Evolutionary conservation across 2,113 vertebrate genomes (phyloP), one percentile per base, ranked within the genome.

Genomic region (Archocentrus centrarchus): DNA sequence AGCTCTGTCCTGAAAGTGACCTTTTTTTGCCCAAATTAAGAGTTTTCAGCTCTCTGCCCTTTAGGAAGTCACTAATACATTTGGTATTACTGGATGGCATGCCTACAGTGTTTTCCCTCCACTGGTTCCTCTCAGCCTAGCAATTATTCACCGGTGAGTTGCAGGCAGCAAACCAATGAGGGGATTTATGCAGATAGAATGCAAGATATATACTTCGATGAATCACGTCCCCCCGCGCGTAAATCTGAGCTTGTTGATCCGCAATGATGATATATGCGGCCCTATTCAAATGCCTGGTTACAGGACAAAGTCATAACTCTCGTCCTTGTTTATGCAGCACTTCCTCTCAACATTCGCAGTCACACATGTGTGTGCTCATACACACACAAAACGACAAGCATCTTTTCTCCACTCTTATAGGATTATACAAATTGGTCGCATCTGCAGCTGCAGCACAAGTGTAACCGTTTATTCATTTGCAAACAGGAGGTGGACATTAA

Each of bases 141-240:
- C 75, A 61, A 90, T 94, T 94, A 92, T 92, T 93, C 90, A 93
- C 89, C 20, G 41, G 53, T n/a, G 39, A 70, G 77, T 86, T 87
- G 80, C 87, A 63, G 89, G 85, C 83, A 78, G 89, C 88, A 87
- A 90, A 90, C 86, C 92, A 91, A 92, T 88, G 91, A 85, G 80
- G 86, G 87, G 92, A 95, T 94, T 94, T 92, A 94, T 92, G 89
- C 88, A 94, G 91, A 93, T 89, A 24, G 86, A 90, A 89, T 68
- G 76, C 60, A 7, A 47, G n/a, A 83, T 66, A 83, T 84, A 80
- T 82, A 80, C 75, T 85, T 86, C 17, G 14, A 93, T 92, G 91
- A 93, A 93, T 95, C 83, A 83, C 47, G 37, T 78, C 90, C 79
- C 60, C 47, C 50, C 6, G 77, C 83, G 17, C 76, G 73, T 93